Evolutionary conservation across 2,113 vertebrate genomes (phyloP).

Genomic region (Circaetus cinerascens): DNA sequence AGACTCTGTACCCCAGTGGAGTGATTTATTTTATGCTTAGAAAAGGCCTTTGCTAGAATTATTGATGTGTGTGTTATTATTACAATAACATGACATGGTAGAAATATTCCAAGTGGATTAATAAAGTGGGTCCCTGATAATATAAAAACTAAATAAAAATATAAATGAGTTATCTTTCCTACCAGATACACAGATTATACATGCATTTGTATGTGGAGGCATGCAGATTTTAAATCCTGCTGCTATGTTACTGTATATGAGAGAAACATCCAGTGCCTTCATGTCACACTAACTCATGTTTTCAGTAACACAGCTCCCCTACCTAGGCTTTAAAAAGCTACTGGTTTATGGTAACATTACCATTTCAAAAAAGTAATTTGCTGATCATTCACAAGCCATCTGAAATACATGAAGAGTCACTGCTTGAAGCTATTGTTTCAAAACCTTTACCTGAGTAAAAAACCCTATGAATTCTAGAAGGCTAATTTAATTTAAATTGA

Average conservation of each 20-base stretch:
- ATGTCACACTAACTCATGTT: not conserved
- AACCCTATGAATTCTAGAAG: not conserved
- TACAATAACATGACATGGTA: not conserved
- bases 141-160: not conserved
- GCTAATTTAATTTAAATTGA: not conserved
- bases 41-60: not conserved
- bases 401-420: not conserved
- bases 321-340: not conserved
- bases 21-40: not conserved
- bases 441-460: not conserved
- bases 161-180: not conserved
- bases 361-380: not conserved
- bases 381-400: not conserved
- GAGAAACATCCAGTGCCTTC: not conserved
- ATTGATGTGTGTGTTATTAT: not conserved
- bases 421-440: not conserved
- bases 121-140: not conserved
- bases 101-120: not conserved
- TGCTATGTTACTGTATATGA: not conserved
- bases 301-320: not conserved
- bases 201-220: not conserved
- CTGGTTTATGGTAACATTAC: not conserved
- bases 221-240: not conserved
- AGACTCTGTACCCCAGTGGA: not conserved
- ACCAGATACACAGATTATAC: not conserved